Evolutionary conservation across 2,113 vertebrate species (phyloP).

Genomic region (Leucosticte australis): DNA sequence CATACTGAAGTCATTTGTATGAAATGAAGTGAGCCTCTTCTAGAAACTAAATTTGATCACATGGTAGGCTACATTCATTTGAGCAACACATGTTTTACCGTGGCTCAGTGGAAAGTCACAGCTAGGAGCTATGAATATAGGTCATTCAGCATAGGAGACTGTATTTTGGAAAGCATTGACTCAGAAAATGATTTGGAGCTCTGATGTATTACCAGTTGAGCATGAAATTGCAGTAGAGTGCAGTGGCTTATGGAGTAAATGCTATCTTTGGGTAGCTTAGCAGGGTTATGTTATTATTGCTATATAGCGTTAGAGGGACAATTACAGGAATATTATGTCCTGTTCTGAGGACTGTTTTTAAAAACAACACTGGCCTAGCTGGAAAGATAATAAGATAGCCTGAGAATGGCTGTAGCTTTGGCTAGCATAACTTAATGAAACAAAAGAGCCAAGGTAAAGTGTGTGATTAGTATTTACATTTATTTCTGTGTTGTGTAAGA

Average conservation of each 20-base stretch:
- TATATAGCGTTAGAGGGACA: background rate
- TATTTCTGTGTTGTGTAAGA: background rate
- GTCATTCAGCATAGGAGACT: background rate
- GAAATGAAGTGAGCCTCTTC: background rate
- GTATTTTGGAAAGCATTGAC: conserved; percentile 55
- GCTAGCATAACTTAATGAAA: background rate
- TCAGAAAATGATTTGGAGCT: conserved; percentile 35
- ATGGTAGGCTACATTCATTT: background rate
- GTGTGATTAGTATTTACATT: background rate
- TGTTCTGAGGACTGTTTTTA: conserved; percentile 4
- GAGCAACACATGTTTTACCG: background rate
- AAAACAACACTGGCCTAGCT: background rate
- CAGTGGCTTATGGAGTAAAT: conserved; percentile 7
- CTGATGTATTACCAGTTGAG: conserved; percentile 42
- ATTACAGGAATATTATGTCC: background rate
- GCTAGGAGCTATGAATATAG: conserved; percentile 41
- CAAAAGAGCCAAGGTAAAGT: background rate
- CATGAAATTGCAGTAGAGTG: conserved; percentile 38
- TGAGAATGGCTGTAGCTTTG: background rate
- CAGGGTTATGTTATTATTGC: background rate
- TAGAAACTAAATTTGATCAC: background rate
- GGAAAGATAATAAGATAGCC: background rate
- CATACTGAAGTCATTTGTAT: background rate
- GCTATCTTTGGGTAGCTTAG: background rate
- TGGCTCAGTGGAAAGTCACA: conserved; percentile 44